Percentiles rank a stretch among this genome's conserved stretches.
Conservation (phyloP, 2,888 invertebrate genomes). For the Andricus quercusramuli region DNA sequence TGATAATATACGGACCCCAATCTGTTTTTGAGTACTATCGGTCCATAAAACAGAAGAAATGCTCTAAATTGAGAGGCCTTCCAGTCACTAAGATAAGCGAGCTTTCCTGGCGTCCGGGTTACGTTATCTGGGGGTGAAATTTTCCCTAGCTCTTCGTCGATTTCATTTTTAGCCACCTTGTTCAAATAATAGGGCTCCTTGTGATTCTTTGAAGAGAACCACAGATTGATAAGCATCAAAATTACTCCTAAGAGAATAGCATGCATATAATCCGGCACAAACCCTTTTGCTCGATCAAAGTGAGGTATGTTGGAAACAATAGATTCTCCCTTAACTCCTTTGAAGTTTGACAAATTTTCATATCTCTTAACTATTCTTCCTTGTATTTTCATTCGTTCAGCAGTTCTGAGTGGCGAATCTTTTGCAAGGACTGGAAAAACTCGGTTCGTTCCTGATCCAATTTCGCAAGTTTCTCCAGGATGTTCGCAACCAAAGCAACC, state of each 20-base stretch:
- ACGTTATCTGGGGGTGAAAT: neutral
- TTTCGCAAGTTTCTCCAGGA: too few relatives aligned
- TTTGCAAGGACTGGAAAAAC: too few relatives aligned
- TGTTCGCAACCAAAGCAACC: too few relatives aligned
- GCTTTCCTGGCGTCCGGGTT: neutral
- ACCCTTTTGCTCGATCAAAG: conserved; percentile 2
- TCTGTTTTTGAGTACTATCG: neutral
- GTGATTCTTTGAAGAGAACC: neutral
- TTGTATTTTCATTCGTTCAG: too few relatives aligned
- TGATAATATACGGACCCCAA: neutral
- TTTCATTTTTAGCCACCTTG: neutral
- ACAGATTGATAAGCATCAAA: neutral
- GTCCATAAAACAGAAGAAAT: neutral
- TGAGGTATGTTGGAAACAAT: neutral
- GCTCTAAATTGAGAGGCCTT: neutral
- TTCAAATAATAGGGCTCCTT: neutral
- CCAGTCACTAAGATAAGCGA: neutral
- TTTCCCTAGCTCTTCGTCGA: neutral
- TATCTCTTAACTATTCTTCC: neutral
- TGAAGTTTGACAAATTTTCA: neutral
- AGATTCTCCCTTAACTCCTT: neutral
- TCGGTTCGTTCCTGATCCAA: too few relatives aligned
- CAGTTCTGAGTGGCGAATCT: neutral
- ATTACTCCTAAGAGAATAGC: neutral
- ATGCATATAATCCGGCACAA: conserved; percentile 39